Percentiles rank a stretch among this genome's conserved stretches.
Evolutionary conservation across 2,888 invertebrate species (phyloP).

Genomic region (Euphydryas editha): DNA sequence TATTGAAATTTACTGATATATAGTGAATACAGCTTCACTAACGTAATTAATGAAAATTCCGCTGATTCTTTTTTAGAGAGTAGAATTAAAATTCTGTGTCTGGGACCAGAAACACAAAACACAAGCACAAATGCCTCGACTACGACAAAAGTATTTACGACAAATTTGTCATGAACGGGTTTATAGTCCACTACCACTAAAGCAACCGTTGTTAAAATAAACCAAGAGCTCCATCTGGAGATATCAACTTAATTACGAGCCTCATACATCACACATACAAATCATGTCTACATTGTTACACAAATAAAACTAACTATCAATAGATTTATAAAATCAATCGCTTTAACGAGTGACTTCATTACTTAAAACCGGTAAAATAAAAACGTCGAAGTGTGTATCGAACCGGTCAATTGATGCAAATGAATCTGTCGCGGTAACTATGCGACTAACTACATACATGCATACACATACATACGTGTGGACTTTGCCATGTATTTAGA

Average conservation of each 20-base stretch:
- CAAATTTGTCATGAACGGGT: too few relatives aligned
- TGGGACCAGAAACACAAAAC: too few relatives aligned
- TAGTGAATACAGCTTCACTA: too few relatives aligned
- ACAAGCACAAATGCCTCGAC: too few relatives aligned
- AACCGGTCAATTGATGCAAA: slow-evolving; percentile 33
- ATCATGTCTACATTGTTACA: background rate
- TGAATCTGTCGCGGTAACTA: slow-evolving; percentile 28
- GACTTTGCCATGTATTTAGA: background rate
- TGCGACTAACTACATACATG: background rate
- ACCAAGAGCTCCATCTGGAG: background rate
- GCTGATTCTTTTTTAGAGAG: too few relatives aligned
- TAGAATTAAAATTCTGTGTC: too few relatives aligned
- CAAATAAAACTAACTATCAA: slow-evolving; percentile 25
- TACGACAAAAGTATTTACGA: too few relatives aligned
- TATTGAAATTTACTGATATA: too few relatives aligned
- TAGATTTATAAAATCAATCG: slow-evolving; percentile 34
- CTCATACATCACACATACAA: background rate
- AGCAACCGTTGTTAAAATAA: too few relatives aligned
- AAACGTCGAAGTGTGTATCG: slow-evolving; percentile 31
- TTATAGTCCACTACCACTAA: too few relatives aligned
- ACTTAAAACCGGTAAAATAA: slow-evolving; percentile 37
- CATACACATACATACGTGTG: background rate
- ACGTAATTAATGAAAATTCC: too few relatives aligned
- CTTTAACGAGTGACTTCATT: slow-evolving; percentile 32
- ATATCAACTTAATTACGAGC: background rate